phyloP scores from a whole-genome alignment of 2,888 invertebrate genomes.

The Cyclophora albipunctata region DNA sequence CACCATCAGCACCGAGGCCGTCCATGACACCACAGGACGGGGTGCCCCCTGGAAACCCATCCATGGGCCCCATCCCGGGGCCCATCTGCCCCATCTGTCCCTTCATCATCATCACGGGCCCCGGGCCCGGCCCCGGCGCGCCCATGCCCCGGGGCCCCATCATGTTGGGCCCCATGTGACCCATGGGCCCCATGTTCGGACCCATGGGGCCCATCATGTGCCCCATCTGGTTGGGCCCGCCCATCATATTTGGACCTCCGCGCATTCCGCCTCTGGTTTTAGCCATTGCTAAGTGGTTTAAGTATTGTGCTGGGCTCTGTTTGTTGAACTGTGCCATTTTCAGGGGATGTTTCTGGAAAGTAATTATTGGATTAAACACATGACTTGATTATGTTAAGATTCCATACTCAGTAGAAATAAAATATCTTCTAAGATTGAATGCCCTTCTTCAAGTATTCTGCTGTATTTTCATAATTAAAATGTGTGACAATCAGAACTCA shows the following conservation, averaged over 20 bases:
- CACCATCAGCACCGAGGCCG: slow-evolving; percentile 76
- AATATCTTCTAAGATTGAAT: no score
- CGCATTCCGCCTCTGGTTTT: slow-evolving; percentile 81
- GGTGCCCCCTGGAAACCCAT: slow-evolving; percentile 75
- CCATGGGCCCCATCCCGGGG: slow-evolving; percentile 66
- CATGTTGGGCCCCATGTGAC: slow-evolving; percentile 67
- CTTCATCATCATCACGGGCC: slow-evolving; percentile 73
- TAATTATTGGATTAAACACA: slow-evolving; percentile 19
- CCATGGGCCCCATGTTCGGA: slow-evolving; percentile 65
- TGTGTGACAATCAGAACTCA: no score
- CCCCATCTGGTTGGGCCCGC: slow-evolving; percentile 66
- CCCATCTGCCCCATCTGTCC: slow-evolving; percentile 56
- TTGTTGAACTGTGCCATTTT: slow-evolving; percentile 91
- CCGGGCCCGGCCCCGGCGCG: slow-evolving; percentile 57
- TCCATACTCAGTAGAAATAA: no score
- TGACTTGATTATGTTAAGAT: background rate
- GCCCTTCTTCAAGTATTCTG: no score
- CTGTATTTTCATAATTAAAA: no score
- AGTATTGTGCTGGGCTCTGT: slow-evolving; percentile 88
- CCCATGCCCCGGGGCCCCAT: slow-evolving; percentile 70
- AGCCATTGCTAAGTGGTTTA: slow-evolving; percentile 85
- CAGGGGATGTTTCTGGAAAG: slow-evolving; percentile 88
- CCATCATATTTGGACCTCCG: slow-evolving; percentile 71
- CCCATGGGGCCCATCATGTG: slow-evolving; percentile 73
- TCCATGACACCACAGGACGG: slow-evolving; percentile 76